Base-by-base conservation (phyloP, 2,797 vertebrate genomes). In the Acanthurus leucopareius region DNA sequence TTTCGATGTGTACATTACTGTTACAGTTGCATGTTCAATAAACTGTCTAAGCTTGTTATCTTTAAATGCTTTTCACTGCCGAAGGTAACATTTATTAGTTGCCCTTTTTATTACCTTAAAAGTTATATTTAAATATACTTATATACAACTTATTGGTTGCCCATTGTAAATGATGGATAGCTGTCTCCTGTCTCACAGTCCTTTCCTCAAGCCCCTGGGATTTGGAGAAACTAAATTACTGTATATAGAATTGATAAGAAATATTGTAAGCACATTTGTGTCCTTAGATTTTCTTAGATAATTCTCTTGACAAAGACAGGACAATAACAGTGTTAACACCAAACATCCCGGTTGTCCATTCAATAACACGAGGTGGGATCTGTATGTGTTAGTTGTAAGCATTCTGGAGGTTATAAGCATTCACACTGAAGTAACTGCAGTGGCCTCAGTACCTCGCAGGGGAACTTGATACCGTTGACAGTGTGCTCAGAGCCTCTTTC, bases 401-500 rank as follows among this genome's bases (percentile, higher is more conserved):
- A 47, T 53, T 10, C n/a, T 35, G 32, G 32, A 35, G 32, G 32
- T 7, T 35, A 6, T 35, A 35, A 35, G 32, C 28, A 32, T 32
- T 32, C 28, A 25, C 8, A 0, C 42, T 54, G 2, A 17, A 9
- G 16, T 59, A 42, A 73, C 8, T 16, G 1, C 22, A 40, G 66
- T 2, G 32, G 49, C 32, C 15, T 40, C 15, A 87, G 7, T 58
- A 99, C 98, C 97, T 99, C 98, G 56, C 96, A 96, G 0, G 98
- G 96, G 1, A 96, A 98, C 64, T 86, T 95, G 92, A 93, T 69
- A 47, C 96, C 96, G 1, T 96, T 96, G 69, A 99, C 91, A 0
- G 96, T 91, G 25, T 99, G 98, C 83, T 99, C 98, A 0, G 97
- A 98, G 68, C 98, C 98, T 0, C 94, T 93, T 3, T 96, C 96